Evolutionary conservation across 1,140 invertebrate genomes (phyloP).

Genomic region (Ooceraea biroi): DNA sequence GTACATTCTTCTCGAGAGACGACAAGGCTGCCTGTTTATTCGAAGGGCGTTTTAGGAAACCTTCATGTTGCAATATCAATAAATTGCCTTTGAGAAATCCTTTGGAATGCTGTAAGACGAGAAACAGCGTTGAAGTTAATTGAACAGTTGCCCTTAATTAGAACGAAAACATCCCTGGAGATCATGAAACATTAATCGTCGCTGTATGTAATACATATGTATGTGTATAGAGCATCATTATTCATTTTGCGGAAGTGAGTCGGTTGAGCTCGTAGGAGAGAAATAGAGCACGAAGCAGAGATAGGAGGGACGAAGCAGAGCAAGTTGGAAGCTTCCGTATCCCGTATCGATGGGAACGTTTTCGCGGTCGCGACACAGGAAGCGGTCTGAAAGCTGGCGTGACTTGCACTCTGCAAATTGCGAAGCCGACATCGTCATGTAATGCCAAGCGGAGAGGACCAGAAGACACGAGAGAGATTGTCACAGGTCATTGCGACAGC

Average conservation of each 20-base stretch:
- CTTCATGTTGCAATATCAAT: neutral
- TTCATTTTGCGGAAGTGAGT: conserved; percentile 25
- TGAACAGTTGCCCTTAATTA: neutral
- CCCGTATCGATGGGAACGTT: conserved; percentile 40
- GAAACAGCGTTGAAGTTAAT: neutral
- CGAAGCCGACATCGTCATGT: conserved; percentile 5
- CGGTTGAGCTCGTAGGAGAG: conserved; percentile 1
- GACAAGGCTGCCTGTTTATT: conserved; percentile 20
- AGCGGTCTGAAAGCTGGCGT: conserved; percentile 36
- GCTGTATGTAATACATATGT: neutral
- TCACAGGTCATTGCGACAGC: neutral
- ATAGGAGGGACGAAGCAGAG: neutral
- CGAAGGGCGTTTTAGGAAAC: neutral
- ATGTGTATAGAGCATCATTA: conserved; percentile 2
- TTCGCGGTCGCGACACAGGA: conserved; percentile 5
- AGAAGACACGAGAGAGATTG: neutral
- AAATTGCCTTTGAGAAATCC: neutral
- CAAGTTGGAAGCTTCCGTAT: conserved; percentile 29
- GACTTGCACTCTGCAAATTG: conserved; percentile 59
- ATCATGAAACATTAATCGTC: neutral
- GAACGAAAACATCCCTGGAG: neutral
- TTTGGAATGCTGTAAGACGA: too few species aligned
- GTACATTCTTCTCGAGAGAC: neutral
- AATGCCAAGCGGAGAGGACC: neutral
- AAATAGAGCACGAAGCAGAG: conserved; percentile 14